A percentile compares a stretch with the other conserved stretches of the same genome.
Conservation (phyloP, 2,113 vertebrate species). For the Petrocephalus microphthalmus region DNA sequence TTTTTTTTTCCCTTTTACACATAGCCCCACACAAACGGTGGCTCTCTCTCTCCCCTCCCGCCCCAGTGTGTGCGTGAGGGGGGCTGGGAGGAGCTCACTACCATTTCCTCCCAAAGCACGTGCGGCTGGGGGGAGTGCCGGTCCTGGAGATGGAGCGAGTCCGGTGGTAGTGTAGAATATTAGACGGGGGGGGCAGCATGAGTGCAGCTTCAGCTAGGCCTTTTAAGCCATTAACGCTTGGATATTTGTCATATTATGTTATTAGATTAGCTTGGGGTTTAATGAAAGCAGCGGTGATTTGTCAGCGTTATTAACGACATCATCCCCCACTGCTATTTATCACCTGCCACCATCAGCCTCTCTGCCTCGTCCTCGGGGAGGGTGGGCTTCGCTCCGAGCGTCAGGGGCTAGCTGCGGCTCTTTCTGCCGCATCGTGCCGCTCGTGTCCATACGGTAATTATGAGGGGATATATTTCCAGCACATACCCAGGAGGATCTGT, state of each 20-base stretch:
- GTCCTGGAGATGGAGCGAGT: constrained; percentile 3
- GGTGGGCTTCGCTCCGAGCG: constrained; percentile 15
- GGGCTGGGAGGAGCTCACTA: not conserved
- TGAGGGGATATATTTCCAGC: not conserved
- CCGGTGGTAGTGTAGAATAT: not conserved
- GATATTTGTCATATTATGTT: constrained; percentile 70
- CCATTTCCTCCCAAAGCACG: not conserved
- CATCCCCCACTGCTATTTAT: constrained; percentile 59
- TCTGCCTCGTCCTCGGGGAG: constrained; percentile 50
- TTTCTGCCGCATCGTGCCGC: not conserved
- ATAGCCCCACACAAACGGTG: not conserved
- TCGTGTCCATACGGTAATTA: not conserved
- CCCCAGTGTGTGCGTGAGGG: not conserved
- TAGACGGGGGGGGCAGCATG: not conserved
- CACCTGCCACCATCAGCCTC: constrained; percentile 49
- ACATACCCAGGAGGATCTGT: not conserved
- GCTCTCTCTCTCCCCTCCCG: not conserved
- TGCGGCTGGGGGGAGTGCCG: not conserved
- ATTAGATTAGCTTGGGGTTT: constrained; percentile 66
- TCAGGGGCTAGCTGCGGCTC: constrained; percentile 9
- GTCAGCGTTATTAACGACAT: constrained; percentile 64
- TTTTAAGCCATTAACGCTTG: constrained; percentile 63
- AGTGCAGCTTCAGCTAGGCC: constrained; percentile 19
- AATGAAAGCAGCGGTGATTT: constrained; percentile 69
- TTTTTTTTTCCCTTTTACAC: not conserved